These are phyloP conservation scores for Hyaena hyaena DNA, from an alignment of 2,113 vertebrate genomes.

Conservation along the genomic window DNA sequence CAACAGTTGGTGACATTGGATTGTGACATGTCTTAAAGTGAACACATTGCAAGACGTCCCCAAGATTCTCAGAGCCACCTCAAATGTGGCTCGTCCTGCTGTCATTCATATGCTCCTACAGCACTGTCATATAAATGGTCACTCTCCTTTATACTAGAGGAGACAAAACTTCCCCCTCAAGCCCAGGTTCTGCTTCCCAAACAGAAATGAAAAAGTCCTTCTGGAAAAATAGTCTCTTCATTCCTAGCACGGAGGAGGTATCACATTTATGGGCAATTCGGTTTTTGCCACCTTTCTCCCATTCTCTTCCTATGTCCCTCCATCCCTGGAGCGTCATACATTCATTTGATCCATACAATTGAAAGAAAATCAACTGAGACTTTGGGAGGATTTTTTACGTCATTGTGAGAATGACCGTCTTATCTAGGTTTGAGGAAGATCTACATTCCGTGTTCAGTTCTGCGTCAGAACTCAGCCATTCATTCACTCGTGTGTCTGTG, in stretches of 20 bases:
- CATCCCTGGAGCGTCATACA: background rate
- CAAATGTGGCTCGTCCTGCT: background rate
- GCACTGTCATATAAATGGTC: fast-evolving
- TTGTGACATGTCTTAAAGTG: background rate
- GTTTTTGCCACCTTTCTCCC: background rate
- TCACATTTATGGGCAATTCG: background rate
- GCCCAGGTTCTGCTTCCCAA: background rate
- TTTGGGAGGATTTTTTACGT: background rate
- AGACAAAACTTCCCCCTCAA: background rate
- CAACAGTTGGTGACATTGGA: fast-evolving
- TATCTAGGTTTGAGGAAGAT: background rate
- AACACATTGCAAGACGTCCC: background rate
- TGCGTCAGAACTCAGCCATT: background rate
- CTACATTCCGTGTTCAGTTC: background rate
- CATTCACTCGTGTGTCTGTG: background rate
- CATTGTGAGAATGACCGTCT: background rate
- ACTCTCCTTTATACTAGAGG: background rate
- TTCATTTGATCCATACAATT: background rate
- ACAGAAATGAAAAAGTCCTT: background rate
- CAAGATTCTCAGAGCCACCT: background rate
- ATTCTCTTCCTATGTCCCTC: background rate
- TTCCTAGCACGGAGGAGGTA: background rate
- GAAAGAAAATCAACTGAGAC: background rate
- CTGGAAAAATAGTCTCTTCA: background rate
- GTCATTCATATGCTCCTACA: background rate